Conservation (phyloP, 2,888 invertebrate genomes). For the Gryllus longicercus region DNA sequence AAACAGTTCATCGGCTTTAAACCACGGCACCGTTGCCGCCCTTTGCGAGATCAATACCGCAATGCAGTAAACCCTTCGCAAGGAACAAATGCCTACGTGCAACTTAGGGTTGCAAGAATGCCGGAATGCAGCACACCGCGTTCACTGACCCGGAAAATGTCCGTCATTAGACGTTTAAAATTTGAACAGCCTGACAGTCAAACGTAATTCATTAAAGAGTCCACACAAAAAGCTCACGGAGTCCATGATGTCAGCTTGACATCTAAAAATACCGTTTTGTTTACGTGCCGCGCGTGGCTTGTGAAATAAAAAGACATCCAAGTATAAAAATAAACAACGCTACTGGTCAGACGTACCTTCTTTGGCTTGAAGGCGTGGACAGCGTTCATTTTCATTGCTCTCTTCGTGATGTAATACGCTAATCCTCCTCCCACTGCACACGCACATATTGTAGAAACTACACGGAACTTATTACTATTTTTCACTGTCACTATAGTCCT, state of each 20-base stretch:
- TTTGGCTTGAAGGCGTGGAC: conserved; percentile 54
- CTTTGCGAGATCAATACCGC: background rate
- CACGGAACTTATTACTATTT: conserved; percentile 42
- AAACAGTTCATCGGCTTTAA: background rate
- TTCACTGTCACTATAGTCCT: conserved; percentile 47
- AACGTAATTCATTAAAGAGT: too few species aligned
- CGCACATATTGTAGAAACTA: conserved; percentile 37
- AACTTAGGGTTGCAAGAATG: too few species aligned
- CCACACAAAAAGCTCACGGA: too few species aligned
- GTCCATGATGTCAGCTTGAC: too few species aligned
- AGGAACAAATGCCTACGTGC: too few species aligned
- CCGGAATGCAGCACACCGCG: too few species aligned
- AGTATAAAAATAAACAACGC: conserved; percentile 9
- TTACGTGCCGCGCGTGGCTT: too few species aligned
- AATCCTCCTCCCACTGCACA: conserved; percentile 51
- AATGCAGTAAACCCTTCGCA: background rate
- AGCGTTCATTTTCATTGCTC: conserved; percentile 46
- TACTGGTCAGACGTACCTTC: conserved; percentile 48
- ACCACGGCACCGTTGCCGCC: background rate
- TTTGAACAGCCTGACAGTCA: too few species aligned
- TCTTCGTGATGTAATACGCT: conserved; percentile 49
- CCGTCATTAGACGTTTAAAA: too few species aligned
- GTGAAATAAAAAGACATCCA: background rate
- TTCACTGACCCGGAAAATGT: too few species aligned
- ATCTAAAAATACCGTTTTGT: too few species aligned